Percentiles rank a stretch among this genome's conserved stretches.
Evolutionary conservation across 1,140 invertebrate genomes (phyloP).

Genomic region (Stegodyphus mimosarum): DNA sequence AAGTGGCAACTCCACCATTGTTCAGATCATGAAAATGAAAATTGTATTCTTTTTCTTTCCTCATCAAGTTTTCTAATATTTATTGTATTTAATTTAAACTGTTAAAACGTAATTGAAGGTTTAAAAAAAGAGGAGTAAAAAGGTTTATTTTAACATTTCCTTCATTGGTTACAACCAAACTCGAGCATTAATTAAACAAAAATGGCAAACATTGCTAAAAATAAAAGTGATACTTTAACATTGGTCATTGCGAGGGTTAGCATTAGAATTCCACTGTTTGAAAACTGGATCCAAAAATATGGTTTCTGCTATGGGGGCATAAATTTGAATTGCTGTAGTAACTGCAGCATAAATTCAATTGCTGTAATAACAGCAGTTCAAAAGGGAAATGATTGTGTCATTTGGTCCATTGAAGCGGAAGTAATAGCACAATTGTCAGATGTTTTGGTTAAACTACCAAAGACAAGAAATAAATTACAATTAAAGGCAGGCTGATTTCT

Average conservation of each 20-base stretch:
- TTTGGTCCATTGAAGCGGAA: constrained; percentile 3
- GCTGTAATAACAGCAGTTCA: constrained; percentile 2
- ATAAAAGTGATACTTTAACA: constrained; percentile 8
- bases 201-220: constrained; percentile 8
- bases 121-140: neutral
- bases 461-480: neutral
- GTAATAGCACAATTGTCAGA: neutral
- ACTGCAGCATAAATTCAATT: neutral
- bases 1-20: neutral
- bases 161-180: constrained; percentile 3
- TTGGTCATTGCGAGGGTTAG: neutral
- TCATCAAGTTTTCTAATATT: neutral
- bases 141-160: constrained; percentile 4
- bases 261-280: constrained; percentile 63
- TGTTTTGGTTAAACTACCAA: neutral
- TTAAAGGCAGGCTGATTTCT: neutral
- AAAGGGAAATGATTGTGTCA: constrained; percentile 12
- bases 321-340: no score
- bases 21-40: neutral
- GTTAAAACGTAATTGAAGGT: constrained; percentile 3
- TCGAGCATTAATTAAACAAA: constrained; percentile 5
- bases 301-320: constrained; percentile 11
- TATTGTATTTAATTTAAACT: no score
- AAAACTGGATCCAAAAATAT: constrained; percentile 40
- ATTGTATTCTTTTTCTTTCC: neutral